Base-by-base conservation (phyloP, 2,797 vertebrate genomes). In the Heterohyrax brucei region DNA sequence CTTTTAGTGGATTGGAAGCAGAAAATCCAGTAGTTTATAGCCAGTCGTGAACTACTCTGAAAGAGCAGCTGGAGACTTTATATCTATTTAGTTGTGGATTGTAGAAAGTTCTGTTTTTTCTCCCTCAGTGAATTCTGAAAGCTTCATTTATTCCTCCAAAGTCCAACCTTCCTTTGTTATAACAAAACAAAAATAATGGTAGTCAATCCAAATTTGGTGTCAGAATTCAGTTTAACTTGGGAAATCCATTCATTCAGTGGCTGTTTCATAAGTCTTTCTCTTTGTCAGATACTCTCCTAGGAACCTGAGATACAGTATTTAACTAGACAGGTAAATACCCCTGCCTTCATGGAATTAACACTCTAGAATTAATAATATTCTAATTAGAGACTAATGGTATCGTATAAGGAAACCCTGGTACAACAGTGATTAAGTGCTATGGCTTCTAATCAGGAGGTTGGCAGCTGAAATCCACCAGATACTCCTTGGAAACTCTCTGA, bases 21-120 rank as follows among this genome's bases (percentile, higher is more conserved):
- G 76, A 94, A 96, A 94, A 89, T 72, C 83, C 92, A 86, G 80
- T 73, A 87, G 87, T 96, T 95, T 92, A 94, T 94, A 95, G 86
- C 85, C 93, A 96, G 79, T 90, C 93, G 92, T 1, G 80, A 96
- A 89, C 89, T 93, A 95, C 95, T 97, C 92, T 86, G 95, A 96
- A 95, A 78, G 72, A 96, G 81, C 91, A 97, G 96, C 92, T 96
- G 95, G 95, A 96, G 95, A 95, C 79, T 96, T 95, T 91, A 78
- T 83, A 89, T 95, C 80, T 95, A 75, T 92, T 97, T 96, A 91
- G 92, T 62, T 90, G 96, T 24, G 64, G 88, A 87, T 92, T 93
- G 75, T 75, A 93, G 81, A 50, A 93, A 97, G 81, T 66, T 94
- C 56, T 84, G 62, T 93, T 77, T 86, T 96, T 33, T 77, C 96